Evolutionary conservation across 2,888 invertebrate genomes (phyloP), one percentile per base, ranked within the genome.

Genomic region (Leptothorax acervorum): DNA sequence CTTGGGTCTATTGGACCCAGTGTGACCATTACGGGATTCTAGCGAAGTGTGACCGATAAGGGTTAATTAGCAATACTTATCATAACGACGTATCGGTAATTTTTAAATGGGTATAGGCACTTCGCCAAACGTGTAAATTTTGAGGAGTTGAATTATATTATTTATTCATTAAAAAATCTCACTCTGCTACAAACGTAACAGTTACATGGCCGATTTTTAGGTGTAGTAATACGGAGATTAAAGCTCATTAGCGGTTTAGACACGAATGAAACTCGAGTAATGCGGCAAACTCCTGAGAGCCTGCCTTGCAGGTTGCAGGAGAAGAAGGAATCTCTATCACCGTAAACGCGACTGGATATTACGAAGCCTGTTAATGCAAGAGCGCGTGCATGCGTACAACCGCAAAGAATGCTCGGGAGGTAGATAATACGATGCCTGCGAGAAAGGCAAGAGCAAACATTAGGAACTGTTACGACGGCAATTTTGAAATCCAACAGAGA

Each of bases 401-500:
- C 42, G 76, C 51, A 42, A 57, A 31, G 78, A 76, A 82, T 78
- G 78, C 76, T 39, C 63, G 78, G n/a, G 11, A 39, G 63, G 39
- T 42, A n/a, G 78, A 55, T 78, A 82, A 82, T 78, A 78, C 53
- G 82, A 63, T 28, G 81, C 63, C 53, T 35, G 55, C 62, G 82
- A 79, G 82, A 74, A 15, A 82, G 82, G 57, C 60, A 53, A 68
- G 63, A 82, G 65, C 51, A 76, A 82, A 82, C 75, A 65, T 65
- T 78, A 65, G 35, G 35, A 63, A 63, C 63, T 78, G 15, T 65
- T 74, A 53, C 62, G 55, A 15, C 31, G 51, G 23, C 78, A 63
- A 76, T 82, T 65, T 82, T 65, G 78, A 74, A 79, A 79, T 79
- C 71, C 35, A 9, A 55, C 53, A 66, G 63, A 55, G 42, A 42